phyloP scores from a whole-genome alignment of 1,140 invertebrate species.

The Cyclargus thomasi region DNA sequence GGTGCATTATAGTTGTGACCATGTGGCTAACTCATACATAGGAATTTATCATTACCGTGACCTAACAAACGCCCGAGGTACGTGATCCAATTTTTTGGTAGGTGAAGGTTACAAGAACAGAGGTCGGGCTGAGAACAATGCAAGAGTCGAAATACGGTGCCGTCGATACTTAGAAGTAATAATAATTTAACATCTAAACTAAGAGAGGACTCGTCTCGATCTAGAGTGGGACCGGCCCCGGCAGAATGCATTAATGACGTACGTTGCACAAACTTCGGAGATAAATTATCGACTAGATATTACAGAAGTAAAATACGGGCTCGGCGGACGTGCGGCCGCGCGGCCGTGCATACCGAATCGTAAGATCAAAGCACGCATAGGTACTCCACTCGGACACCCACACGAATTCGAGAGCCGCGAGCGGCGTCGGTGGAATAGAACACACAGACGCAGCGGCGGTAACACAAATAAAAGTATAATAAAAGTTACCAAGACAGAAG shows the following conservation, averaged over 20 bases:
- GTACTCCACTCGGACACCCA: constrained; percentile 64
- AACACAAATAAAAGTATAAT: constrained; percentile 70
- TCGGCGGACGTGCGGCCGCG: constrained; percentile 61
- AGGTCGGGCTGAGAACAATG: constrained; percentile 28
- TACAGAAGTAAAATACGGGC: constrained; percentile 69
- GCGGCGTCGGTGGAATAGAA: constrained; percentile 38
- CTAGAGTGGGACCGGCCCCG: constrained; percentile 37
- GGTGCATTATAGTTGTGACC: not conserved
- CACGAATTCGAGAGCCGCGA: constrained; percentile 39
- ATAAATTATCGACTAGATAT: constrained; percentile 71
- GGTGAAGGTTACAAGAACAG: constrained; percentile 34
- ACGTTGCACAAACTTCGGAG: constrained; percentile 65
- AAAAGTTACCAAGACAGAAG: constrained; percentile 69
- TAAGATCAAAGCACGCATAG: constrained; percentile 74
- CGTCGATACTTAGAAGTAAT: not conserved
- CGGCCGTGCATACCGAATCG: constrained; percentile 72
- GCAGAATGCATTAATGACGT: constrained; percentile 46
- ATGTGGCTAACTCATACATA: not conserved
- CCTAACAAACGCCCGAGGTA: constrained; percentile 34
- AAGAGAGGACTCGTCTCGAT: constrained; percentile 32
- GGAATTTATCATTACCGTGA: constrained; percentile 30
- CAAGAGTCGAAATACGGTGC: constrained; percentile 16
- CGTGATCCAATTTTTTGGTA: constrained; percentile 44
- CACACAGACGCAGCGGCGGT: constrained; percentile 49
- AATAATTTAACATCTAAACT: constrained; percentile 18